These are phyloP conservation scores for Dipus sagitta DNA, from an alignment of 2,797 vertebrate genomes.

Conservation along the genomic window DNA sequence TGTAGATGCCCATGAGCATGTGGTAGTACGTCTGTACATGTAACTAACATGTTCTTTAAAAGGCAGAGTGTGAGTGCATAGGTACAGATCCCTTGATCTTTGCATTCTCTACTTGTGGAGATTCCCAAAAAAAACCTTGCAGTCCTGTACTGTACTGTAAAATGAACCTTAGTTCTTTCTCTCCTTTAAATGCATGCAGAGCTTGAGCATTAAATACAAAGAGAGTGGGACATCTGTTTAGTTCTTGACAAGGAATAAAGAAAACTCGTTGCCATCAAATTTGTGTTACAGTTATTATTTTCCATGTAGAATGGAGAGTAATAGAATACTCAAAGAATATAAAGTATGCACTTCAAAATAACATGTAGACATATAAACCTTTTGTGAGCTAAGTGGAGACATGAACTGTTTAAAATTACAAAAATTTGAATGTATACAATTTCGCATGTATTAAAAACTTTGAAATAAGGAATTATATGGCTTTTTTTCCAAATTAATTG, in stretches of 20 bases:
- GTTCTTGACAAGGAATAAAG: slow-evolving; percentile 26
- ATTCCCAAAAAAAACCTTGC: background rate
- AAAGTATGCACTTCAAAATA: slow-evolving; percentile 52
- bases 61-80: background rate
- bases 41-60: background rate
- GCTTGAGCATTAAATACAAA: background rate
- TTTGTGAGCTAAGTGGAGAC: slow-evolving; percentile 31
- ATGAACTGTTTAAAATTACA: slow-evolving; percentile 25
- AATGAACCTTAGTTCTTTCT: background rate
- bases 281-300: slow-evolving; percentile 49
- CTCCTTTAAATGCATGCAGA: background rate
- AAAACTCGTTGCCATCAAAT: slow-evolving; percentile 50
- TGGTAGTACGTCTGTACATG: background rate
- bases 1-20: background rate
- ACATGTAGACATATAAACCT: slow-evolving; percentile 33
- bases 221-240: background rate
- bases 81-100: background rate
- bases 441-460: slow-evolving; percentile 31
- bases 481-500: slow-evolving; percentile 31
- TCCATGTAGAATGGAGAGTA: background rate
- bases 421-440: slow-evolving; percentile 31
- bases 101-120: background rate
- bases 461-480: slow-evolving; percentile 8
- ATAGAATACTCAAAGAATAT: slow-evolving; percentile 26
- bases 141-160: background rate